These are phyloP conservation scores for Platalea minor DNA, from an alignment of 2,797 vertebrate genomes.

Conservation along the genomic window DNA sequence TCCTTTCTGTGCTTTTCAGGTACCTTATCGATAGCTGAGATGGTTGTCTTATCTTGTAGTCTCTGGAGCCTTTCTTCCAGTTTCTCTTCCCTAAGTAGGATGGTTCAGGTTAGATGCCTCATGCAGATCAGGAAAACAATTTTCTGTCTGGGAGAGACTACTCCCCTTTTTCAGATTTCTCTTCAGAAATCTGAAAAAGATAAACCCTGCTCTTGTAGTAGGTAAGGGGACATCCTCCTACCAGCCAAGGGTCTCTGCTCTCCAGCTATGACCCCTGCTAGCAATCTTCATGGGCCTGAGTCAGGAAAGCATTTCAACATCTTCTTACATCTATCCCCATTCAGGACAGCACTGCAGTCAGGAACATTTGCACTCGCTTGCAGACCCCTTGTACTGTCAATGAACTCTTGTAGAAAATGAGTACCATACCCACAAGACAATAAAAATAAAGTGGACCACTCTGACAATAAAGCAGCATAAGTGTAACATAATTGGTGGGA, in stretches of 20 bases:
- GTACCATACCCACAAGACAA: not conserved
- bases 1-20: not conserved
- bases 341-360: not conserved
- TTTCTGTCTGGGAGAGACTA: not conserved
- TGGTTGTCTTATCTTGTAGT: not conserved
- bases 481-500: not conserved
- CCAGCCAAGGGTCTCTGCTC: not conserved
- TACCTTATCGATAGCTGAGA: not conserved
- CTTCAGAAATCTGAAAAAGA: not conserved
- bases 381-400: not conserved
- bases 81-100: not conserved
- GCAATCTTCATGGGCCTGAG: not conserved
- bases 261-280: not conserved
- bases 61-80: not conserved
- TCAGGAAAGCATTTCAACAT: not conserved
- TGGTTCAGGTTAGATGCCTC: not conserved
- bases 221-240: not conserved
- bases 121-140: not conserved
- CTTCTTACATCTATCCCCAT: not conserved
- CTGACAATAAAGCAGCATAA: not conserved
- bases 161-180: not conserved
- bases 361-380: not conserved
- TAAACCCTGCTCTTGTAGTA: not conserved
- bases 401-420: not conserved
- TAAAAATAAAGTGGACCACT: not conserved